Percentiles rank a stretch among this genome's conserved stretches.
phyloP scores from a whole-genome alignment of 2,797 vertebrate genomes.

The Darevskia mixta region DNA sequence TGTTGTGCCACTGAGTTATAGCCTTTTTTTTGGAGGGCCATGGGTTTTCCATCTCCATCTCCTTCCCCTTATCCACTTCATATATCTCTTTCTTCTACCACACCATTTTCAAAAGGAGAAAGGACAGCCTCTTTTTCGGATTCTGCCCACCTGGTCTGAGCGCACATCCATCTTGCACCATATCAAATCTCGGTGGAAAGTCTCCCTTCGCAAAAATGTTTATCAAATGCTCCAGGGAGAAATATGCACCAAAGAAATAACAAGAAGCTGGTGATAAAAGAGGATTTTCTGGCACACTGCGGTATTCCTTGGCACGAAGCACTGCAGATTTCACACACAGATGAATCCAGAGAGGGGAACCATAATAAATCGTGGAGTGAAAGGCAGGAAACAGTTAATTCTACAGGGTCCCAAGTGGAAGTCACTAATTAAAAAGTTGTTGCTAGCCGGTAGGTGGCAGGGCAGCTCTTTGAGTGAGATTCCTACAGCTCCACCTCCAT shows the following conservation, averaged over 20 bases:
- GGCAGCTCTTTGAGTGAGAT: slow-evolving; percentile 49
- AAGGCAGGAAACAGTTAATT: neutral
- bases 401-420: slow-evolving; percentile 6
- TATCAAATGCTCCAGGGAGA: neutral
- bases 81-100: neutral
- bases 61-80: neutral
- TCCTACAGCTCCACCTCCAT: slow-evolving; percentile 5
- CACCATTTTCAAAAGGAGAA: neutral
- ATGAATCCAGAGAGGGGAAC: neutral
- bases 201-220: neutral
- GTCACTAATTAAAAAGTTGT: slow-evolving; percentile 18
- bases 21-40: too few relatives aligned
- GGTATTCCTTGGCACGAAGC: slow-evolving; percentile 1
- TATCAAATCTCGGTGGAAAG: neutral
- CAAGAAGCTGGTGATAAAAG: neutral
- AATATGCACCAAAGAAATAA: neutral
- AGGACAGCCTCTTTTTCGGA: neutral
- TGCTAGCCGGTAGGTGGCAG: slow-evolving; percentile 72
- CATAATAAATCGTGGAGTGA: neutral
- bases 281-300: neutral
- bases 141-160: neutral
- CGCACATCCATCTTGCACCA: neutral
- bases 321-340: neutral
- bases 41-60: too few relatives aligned
- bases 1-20: too few relatives aligned